Conservation (phyloP, 1,140 invertebrate genomes). For the Cryptotermes secundus region DNA sequence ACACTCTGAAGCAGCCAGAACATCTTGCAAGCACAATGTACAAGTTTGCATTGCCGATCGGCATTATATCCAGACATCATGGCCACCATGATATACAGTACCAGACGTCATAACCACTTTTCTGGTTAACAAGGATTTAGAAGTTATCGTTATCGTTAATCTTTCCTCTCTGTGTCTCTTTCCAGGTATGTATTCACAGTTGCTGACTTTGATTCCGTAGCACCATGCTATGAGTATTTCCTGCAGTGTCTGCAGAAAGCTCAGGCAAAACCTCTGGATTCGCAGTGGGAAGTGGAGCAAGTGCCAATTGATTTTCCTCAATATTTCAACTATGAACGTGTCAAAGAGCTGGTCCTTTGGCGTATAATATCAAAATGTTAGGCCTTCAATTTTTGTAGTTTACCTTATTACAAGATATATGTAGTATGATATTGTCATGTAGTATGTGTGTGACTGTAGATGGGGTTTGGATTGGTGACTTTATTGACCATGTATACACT, state of each 20-base stretch:
- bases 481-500: too few species aligned
- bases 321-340: constrained; percentile 79
- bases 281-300: constrained; percentile 59
- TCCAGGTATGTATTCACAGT: constrained; percentile 75
- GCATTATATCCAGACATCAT: too few species aligned
- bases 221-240: constrained; percentile 85
- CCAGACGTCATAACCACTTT: too few species aligned
- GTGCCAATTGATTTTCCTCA: constrained; percentile 73
- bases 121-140: too few species aligned
- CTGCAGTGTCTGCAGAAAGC: constrained; percentile 57
- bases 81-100: too few species aligned
- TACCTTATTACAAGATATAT: not conserved
- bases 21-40: too few species aligned
- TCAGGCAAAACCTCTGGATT: constrained; percentile 46
- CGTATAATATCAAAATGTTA: constrained; percentile 52
- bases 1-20: too few species aligned
- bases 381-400: not conserved
- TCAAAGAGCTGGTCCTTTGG: constrained; percentile 74
- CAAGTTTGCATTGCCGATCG: too few species aligned
- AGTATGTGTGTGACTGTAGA: too few species aligned
- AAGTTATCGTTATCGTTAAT: not conserved
- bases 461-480: too few species aligned
- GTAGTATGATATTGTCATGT: too few species aligned
- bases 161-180: constrained; percentile 35
- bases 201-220: constrained; percentile 72